These are phyloP conservation scores for Eleutherodactylus coqui DNA, from an alignment of 2,797 vertebrate species.

Conservation along the genomic window DNA sequence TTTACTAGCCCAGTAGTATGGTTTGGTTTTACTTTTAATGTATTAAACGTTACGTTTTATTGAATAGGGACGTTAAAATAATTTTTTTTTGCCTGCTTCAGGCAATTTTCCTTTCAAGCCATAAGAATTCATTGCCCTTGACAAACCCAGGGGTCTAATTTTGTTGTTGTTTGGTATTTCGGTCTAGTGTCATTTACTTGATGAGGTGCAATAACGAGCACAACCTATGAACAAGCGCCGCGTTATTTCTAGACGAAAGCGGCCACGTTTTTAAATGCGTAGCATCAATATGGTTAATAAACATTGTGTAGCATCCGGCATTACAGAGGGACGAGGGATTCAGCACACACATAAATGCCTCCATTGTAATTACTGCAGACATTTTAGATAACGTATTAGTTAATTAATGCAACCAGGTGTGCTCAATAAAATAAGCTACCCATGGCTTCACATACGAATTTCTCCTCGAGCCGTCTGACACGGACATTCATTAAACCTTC, in stretches of 20 bases:
- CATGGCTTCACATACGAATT: neutral
- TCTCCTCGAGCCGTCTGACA: slow-evolving; percentile 27
- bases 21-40: too few relatives aligned
- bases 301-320: neutral
- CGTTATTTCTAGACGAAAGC: neutral
- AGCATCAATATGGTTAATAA: neutral
- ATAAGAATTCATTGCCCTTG: too few relatives aligned
- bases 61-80: too few relatives aligned
- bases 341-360: neutral
- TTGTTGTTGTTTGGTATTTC: too few relatives aligned
- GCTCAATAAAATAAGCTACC: slow-evolving; percentile 22
- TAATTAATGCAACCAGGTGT: slow-evolving; percentile 4
- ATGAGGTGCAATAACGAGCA: neutral
- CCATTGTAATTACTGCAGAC: slow-evolving; percentile 5
- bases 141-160: too few relatives aligned
- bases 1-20: too few relatives aligned
- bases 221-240: neutral
- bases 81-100: too few relatives aligned
- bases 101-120: too few relatives aligned
- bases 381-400: slow-evolving; percentile 12
- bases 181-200: neutral
- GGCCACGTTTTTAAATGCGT: neutral
- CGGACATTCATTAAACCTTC: slow-evolving; percentile 39
- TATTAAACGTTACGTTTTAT: too few relatives aligned
- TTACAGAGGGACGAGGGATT: neutral